Base-by-base conservation (phyloP, 1,140 invertebrate genomes). In the Reticulitermes speratus region DNA sequence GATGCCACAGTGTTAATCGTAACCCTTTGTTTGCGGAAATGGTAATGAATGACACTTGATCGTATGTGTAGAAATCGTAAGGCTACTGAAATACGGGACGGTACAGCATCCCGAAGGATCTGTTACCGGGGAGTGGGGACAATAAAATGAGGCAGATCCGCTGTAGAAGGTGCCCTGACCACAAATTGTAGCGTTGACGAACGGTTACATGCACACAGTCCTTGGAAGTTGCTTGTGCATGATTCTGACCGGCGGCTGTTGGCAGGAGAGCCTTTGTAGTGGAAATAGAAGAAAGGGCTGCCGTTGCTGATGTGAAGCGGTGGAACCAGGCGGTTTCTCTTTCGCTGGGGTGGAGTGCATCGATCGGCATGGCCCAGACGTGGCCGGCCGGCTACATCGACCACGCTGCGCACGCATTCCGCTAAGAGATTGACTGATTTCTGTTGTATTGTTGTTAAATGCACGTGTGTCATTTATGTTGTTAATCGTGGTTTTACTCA, bases 391-490 rank as follows among this genome's bases (percentile, higher is more conserved):
- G 65, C 65, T 75, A 75, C 65, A 75, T 75, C 65, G 65, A 75
- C 65, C 65, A 75, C 14, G 25, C 14, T 75, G 65, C 65, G 65
- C 65, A 25, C 65, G 65, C 65, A 75, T 75, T 14, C n/a, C 7
- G 65, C n/a, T n/a, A 19, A 14, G 65, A 14, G 65, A 75, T 75
- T 75, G 65, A 75, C n/a, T 75, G 65, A 75, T 75, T 75, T 75
- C n/a, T 75, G n/a, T 75, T 75, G 65, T 75, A 75, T 75, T 75
- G 14, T 75, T 75, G 65, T 30, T 65, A 65, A 65, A 65, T 65
- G 19, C 59, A 65, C 65, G 65, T 75, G 65, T 75, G 2, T 75
- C 65, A 9, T 30, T 75, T 75, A 9, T n/a, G 8, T 75, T 75
- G 65, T 30, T 75, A 65, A 9, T 19, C 59, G 59, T 65, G 59